These are phyloP conservation scores for Fregata magnificens DNA, from an alignment of 2,113 vertebrate species.

Conservation along the genomic window DNA sequence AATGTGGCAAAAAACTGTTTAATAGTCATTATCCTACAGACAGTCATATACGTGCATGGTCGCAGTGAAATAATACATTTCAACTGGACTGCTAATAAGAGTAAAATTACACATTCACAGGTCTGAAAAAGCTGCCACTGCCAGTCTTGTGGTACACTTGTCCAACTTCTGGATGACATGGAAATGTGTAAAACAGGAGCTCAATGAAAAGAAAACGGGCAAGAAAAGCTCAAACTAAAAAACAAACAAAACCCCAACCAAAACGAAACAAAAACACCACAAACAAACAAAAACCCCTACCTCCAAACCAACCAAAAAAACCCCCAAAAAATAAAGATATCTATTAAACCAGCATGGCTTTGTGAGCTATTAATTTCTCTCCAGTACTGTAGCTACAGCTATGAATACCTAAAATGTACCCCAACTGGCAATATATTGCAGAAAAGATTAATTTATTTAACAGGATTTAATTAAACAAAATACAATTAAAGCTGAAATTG, in stretches of 20 bases:
- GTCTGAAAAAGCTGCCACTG: not conserved
- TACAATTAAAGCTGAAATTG: not conserved
- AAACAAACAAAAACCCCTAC: not conserved
- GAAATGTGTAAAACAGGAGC: not conserved
- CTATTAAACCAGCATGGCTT: not conserved
- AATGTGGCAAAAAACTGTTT: not conserved
- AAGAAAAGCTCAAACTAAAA: not conserved
- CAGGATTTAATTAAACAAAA: conserved; percentile 17
- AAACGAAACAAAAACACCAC: not conserved
- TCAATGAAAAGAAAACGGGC: not conserved
- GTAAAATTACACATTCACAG: not conserved
- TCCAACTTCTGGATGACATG: not conserved
- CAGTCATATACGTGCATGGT: not conserved
- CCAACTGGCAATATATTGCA: not conserved
- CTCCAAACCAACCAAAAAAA: not conserved
- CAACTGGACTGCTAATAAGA: not conserved
- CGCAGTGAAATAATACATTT: not conserved
- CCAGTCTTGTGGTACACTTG: not conserved
- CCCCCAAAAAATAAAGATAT: not conserved
- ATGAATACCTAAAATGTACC: not conserved
- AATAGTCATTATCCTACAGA: not conserved
- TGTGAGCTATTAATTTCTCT: not conserved
- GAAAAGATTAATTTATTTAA: conserved; percentile 2
- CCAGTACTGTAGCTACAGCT: not conserved
- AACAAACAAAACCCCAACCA: fast-evolving